phyloP scores from a whole-genome alignment of 1,140 invertebrate species.

The Adoxophyes honmai region DNA sequence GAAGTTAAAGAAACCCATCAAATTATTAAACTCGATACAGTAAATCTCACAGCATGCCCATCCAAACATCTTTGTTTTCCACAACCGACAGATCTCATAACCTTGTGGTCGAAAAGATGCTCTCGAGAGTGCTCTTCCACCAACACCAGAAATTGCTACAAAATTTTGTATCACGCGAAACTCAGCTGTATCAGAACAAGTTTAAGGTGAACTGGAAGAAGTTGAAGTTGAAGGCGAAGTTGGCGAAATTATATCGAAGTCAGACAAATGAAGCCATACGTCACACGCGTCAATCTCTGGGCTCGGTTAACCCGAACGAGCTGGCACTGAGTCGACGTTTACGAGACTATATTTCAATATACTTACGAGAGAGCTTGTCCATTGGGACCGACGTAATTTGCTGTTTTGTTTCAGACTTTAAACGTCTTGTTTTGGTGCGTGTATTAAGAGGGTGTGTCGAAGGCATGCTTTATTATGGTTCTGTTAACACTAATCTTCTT shows the following conservation, averaged over 20 bases:
- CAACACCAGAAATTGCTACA: conserved; percentile 10
- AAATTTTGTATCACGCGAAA: conserved; percentile 18
- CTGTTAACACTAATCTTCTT: too few relatives aligned
- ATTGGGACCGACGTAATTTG: conserved; percentile 41
- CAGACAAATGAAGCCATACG: conserved; percentile 70
- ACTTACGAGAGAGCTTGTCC: conserved; percentile 58
- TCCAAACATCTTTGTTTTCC: conserved; percentile 70
- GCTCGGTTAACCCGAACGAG: conserved; percentile 56
- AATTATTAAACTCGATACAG: conserved; percentile 28
- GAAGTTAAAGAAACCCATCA: conserved; percentile 5
- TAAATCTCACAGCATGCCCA: conserved; percentile 55
- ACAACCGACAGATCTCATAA: conserved; percentile 60
- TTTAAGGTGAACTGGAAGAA: conserved; percentile 10
- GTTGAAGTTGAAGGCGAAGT: conserved; percentile 7
- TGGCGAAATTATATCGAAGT: conserved; percentile 60
- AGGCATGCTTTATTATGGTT: too few relatives aligned
- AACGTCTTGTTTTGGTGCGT: too few relatives aligned
- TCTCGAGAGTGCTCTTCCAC: conserved; percentile 41
- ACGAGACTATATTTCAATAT: conserved; percentile 71
- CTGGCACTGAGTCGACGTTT: conserved; percentile 52
- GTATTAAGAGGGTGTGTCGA: too few relatives aligned
- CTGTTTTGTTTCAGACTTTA: too few relatives aligned
- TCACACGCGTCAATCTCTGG: conserved; percentile 44
- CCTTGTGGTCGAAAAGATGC: conserved; percentile 55
- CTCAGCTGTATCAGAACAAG: conserved; percentile 17